Evolutionary conservation across 2,888 invertebrate species (phyloP).

Genomic region (Cephus nigrinus): DNA sequence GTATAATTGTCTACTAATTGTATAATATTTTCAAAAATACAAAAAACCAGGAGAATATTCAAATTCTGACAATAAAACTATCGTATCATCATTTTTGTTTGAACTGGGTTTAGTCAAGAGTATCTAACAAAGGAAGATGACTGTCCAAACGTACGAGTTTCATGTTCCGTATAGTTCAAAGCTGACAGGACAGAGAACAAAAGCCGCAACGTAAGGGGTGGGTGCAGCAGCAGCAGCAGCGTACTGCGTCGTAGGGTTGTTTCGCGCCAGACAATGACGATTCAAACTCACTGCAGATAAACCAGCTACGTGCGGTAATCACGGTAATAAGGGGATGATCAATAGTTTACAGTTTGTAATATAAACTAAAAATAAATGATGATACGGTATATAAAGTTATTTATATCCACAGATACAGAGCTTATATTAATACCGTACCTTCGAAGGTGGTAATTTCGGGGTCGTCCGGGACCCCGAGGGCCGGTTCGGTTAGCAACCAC

Average conservation of each 20-base stretch:
- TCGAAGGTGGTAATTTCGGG: conserved; percentile 47
- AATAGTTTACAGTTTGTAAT: background rate
- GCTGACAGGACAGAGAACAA: background rate
- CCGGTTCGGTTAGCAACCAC: conserved; percentile 45
- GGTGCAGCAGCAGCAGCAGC: background rate
- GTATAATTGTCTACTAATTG: background rate
- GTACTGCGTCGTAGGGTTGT: background rate
- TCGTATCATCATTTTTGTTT: background rate
- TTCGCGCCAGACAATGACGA: background rate
- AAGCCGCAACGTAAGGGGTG: background rate
- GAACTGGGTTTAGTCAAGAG: background rate
- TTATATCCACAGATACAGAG: background rate
- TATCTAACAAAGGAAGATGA: background rate
- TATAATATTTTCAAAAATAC: background rate
- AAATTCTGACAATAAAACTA: background rate
- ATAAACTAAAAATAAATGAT: background rate
- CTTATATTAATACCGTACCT: conserved; percentile 37
- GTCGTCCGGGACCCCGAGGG: conserved; percentile 53
- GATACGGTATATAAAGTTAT: background rate
- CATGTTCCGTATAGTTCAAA: background rate
- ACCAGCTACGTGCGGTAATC: background rate
- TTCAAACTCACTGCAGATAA: background rate
- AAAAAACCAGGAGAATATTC: background rate
- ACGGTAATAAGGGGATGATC: background rate
- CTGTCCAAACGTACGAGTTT: background rate